Evolutionary conservation across 2,888 invertebrate species (phyloP).

Genomic region (Drosophila rellima): DNA sequence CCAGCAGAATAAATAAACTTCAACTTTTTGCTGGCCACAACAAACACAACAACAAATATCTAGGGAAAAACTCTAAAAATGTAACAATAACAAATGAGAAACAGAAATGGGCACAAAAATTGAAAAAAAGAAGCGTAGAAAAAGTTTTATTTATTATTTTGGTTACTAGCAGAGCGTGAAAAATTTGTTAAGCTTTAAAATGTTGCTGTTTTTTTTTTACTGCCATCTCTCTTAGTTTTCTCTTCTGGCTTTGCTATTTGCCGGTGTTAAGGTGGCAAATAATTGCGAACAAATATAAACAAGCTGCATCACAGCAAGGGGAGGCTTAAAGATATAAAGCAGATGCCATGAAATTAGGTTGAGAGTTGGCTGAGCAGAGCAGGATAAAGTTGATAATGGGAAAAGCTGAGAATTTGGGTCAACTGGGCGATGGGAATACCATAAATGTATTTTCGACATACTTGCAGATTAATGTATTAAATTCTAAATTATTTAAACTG

Average conservation of each 20-base stretch:
- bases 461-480: not conserved
- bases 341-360: conserved; percentile 30
- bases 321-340: conserved; percentile 17
- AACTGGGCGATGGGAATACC: not conserved
- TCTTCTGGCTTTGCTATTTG: conserved; percentile 15
- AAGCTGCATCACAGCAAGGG: conserved; percentile 29
- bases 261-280: conserved; percentile 58
- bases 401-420: conserved; percentile 19
- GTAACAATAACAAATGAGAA: conserved; percentile 74
- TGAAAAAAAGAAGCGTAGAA: conserved; percentile 24
- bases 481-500: no score
- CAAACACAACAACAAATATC: conserved; percentile 28
- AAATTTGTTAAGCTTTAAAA: conserved; percentile 74
- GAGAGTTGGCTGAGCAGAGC: conserved; percentile 3
- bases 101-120: conserved; percentile 59
- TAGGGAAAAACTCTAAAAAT: conserved; percentile 67
- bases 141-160: conserved; percentile 64
- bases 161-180: conserved; percentile 57
- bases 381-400: conserved; percentile 16
- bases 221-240: not conserved
- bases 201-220: conserved; percentile 22
- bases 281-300: conserved; percentile 54
- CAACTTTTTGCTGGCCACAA: conserved; percentile 68
- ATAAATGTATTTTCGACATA: not conserved
- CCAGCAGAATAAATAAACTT: conserved; percentile 74